Evolutionary conservation across 2,797 vertebrate genomes (phyloP).

Genomic region (Tokudaia tokunoshimensis): DNA sequence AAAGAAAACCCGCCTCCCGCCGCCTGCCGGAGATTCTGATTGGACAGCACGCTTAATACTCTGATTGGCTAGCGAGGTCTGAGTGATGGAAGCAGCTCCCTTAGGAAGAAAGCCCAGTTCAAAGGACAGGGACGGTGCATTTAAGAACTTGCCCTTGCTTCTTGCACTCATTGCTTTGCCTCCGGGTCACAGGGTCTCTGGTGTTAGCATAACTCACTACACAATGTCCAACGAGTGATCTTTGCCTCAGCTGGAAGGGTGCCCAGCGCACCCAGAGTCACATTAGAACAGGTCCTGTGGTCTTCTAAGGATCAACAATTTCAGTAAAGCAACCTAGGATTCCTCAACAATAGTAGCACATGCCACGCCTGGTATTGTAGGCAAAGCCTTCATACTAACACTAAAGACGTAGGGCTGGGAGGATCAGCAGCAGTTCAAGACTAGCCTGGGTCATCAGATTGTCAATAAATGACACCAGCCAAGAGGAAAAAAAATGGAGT

Average conservation of each 20-base stretch:
- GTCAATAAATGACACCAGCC: neutral
- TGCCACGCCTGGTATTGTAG: neutral
- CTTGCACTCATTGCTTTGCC: neutral
- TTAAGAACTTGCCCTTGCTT: neutral
- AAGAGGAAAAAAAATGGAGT: neutral
- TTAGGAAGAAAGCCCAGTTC: neutral
- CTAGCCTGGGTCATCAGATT: neutral
- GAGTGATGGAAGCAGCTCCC: neutral
- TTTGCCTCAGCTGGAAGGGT: neutral
- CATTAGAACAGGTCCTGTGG: neutral
- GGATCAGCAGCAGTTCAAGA: neutral
- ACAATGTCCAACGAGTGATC: neutral
- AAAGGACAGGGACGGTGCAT: neutral
- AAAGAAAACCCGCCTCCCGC: neutral
- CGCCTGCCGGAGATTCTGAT: neutral
- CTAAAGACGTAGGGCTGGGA: neutral
- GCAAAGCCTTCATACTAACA: neutral
- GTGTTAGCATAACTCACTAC: neutral
- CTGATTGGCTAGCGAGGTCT: neutral
- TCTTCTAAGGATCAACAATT: neutral
- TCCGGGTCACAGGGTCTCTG: neutral
- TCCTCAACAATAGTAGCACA: neutral
- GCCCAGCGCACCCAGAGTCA: neutral
- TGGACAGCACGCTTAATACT: neutral
- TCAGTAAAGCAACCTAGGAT: neutral